These are phyloP conservation scores for Diaprepes abbreviatus DNA, from an alignment of 2,888 invertebrate genomes.

Conservation along the genomic window DNA sequence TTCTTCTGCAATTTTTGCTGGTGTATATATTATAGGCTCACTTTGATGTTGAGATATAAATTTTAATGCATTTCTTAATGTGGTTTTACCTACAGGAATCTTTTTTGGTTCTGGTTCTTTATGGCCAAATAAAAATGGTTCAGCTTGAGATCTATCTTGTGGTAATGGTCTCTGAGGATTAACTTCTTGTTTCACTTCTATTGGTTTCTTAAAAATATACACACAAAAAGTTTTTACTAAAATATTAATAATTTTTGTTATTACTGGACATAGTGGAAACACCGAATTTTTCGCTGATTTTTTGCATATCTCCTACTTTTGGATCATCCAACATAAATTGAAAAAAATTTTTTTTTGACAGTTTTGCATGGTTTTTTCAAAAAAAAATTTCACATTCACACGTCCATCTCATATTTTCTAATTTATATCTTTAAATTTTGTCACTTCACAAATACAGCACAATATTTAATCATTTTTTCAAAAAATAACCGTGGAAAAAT, in stretches of 20 bases:
- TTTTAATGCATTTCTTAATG: constrained; percentile 75
- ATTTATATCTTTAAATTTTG: too few relatives aligned
- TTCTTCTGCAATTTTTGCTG: constrained; percentile 75
- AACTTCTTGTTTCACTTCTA: constrained; percentile 60
- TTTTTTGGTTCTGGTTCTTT: constrained; percentile 73
- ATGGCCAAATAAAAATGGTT: constrained; percentile 77
- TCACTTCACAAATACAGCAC: too few relatives aligned
- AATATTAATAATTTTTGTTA: background rate
- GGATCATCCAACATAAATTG: too few relatives aligned
- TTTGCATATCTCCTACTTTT: too few relatives aligned
- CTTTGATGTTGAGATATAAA: constrained; percentile 77
- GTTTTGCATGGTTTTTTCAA: too few relatives aligned
- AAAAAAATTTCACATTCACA: too few relatives aligned
- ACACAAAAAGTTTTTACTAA: background rate
- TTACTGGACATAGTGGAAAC: too few relatives aligned
- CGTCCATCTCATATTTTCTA: too few relatives aligned
- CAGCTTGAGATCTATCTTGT: constrained; percentile 68
- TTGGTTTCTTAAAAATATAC: constrained; percentile 38
- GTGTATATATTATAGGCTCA: constrained; percentile 73
- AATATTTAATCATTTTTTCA: too few relatives aligned
- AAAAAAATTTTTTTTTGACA: too few relatives aligned
- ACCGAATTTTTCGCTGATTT: too few relatives aligned
- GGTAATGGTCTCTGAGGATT: constrained; percentile 73
- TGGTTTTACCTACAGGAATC: constrained; percentile 75
- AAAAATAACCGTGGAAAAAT: too few relatives aligned